Conservation (phyloP, 2,113 vertebrate species). For the Solea senegalensis region DNA sequence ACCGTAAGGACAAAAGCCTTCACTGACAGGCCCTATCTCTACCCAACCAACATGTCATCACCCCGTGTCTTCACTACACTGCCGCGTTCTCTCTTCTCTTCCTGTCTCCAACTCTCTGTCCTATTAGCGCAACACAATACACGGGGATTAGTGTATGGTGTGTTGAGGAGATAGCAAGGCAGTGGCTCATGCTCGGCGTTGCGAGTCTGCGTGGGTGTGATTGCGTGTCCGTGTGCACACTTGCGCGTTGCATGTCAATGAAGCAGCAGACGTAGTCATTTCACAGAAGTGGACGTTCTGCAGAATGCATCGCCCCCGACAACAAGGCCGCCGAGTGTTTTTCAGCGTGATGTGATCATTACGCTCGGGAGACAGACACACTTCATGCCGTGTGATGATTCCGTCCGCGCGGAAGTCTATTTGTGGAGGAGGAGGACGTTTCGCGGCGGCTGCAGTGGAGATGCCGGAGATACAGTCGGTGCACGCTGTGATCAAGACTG, state of each 20-base stretch:
- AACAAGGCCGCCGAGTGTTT: slow-evolving; percentile 54
- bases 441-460: slow-evolving; percentile 29
- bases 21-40: slow-evolving; percentile 65
- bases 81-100: slow-evolving; percentile 40
- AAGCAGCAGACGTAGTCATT: slow-evolving; percentile 15
- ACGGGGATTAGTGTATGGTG: slow-evolving; percentile 57
- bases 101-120: slow-evolving; percentile 39
- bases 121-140: slow-evolving; percentile 62
- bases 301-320: slow-evolving; percentile 8
- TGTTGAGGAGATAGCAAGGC: slow-evolving; percentile 53
- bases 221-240: slow-evolving; percentile 55
- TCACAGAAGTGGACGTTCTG: slow-evolving; percentile 47
- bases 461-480: slow-evolving; percentile 20
- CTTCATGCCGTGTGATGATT: slow-evolving; percentile 53
- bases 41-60: slow-evolving; percentile 42
- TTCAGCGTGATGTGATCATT: slow-evolving; percentile 57
- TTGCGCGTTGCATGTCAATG: slow-evolving; percentile 49
- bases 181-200: slow-evolving; percentile 46
- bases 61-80: slow-evolving; percentile 43
- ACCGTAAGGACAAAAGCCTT: slow-evolving; percentile 66
- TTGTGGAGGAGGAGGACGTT: slow-evolving; percentile 12
- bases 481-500: slow-evolving; percentile 22
- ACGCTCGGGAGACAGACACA: slow-evolving; percentile 42
- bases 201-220: slow-evolving; percentile 62
- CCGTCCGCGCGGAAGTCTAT: slow-evolving; percentile 34